Conservation (phyloP, 2,113 vertebrate genomes). For the Pluvialis apricaria region DNA sequence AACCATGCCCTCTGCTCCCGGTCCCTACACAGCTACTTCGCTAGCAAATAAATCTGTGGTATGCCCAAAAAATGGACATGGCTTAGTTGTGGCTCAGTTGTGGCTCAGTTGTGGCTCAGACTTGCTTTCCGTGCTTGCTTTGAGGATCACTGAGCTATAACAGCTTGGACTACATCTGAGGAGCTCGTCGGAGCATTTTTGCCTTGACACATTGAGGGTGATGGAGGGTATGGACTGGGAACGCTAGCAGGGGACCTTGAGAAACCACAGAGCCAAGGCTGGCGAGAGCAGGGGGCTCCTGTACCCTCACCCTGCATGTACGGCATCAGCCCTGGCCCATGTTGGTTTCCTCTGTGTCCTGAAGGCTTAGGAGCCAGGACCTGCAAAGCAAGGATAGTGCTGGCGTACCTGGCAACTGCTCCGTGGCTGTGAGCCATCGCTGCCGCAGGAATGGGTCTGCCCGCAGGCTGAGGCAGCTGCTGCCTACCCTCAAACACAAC, state of each 20-base stretch:
- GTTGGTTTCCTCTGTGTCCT: neutral
- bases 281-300: neutral
- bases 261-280: neutral
- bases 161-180: neutral
- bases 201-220: neutral
- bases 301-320: neutral
- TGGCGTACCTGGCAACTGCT: neutral
- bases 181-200: neutral
- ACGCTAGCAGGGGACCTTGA: neutral
- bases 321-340: fast-evolving
- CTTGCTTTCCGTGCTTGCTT: neutral
- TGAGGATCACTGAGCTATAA: neutral
- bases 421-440: neutral
- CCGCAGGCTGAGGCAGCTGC: neutral
- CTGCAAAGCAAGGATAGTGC: neutral
- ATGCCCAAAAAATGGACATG: neutral
- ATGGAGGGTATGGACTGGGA: neutral
- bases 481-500: neutral
- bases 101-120: neutral
- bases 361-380: neutral
- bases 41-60: neutral
- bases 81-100: neutral
- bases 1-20: neutral
- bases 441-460: neutral
- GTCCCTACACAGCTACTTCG: neutral